Evolutionary conservation across 2,113 vertebrate species (phyloP).

Genomic region (Excalfactoria chinensis): DNA sequence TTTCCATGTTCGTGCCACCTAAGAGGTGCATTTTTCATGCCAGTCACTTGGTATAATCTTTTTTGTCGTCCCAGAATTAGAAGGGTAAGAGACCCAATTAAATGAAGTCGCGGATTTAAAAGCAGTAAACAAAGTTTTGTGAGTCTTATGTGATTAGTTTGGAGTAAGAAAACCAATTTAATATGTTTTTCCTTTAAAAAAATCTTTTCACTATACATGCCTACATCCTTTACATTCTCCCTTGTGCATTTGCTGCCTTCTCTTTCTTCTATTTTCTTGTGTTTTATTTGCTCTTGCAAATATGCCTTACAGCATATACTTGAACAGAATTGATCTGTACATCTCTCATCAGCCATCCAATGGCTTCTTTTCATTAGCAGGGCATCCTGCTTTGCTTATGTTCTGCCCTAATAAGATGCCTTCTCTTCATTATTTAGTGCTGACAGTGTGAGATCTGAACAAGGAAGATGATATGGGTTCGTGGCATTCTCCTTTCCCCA

Average conservation of each 20-base stretch:
- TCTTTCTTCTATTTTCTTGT: not conserved
- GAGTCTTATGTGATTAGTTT: not conserved
- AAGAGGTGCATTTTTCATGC: not conserved
- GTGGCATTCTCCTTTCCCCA: not conserved
- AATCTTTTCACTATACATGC: not conserved
- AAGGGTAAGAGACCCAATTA: not conserved
- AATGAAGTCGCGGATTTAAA: not conserved
- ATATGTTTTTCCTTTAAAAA: not conserved
- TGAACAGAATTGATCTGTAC: not conserved
- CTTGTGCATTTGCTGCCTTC: not conserved
- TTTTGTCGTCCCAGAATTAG: not conserved
- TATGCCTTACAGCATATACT: not conserved
- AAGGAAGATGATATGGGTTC: not conserved
- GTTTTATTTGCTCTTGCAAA: not conserved
- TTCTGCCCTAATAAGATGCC: not conserved
- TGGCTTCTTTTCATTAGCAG: not conserved
- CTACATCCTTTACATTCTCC: not conserved
- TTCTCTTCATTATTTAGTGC: not conserved
- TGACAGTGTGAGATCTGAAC: not conserved
- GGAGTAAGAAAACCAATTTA: not conserved
- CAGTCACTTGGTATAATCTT: not conserved
- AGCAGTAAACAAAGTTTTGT: not conserved
- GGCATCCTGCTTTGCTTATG: not conserved
- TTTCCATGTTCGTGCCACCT: not conserved
- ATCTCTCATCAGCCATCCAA: not conserved